Conservation (phyloP, 1,140 invertebrate genomes). For the Arctopsyche grandis region DNA sequence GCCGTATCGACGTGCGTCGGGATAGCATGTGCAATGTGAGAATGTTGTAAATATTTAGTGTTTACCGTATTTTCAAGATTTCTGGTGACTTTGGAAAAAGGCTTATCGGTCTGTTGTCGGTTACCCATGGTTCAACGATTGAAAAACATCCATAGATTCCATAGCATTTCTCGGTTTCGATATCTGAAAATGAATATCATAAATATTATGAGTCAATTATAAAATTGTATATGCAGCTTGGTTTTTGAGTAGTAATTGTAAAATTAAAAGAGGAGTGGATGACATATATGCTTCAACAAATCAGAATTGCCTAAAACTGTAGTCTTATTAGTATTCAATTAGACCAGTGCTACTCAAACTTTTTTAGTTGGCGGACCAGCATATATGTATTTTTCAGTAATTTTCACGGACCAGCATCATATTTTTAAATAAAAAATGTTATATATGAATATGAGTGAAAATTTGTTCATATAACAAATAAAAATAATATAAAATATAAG, state of each 20-base stretch:
- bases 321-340: too few relatives aligned
- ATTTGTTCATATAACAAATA: too few relatives aligned
- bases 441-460: too few relatives aligned
- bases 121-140: constrained; percentile 82
- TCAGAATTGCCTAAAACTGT: too few relatives aligned
- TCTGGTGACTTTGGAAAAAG: constrained; percentile 75
- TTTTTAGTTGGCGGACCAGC: too few relatives aligned
- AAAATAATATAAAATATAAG: too few relatives aligned
- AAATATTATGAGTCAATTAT: too few relatives aligned
- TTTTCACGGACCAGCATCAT: too few relatives aligned
- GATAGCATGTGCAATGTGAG: not conserved
- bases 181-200: constrained; percentile 15
- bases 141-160: constrained; percentile 86
- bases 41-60: not conserved
- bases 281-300: not conserved
- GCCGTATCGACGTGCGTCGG: not conserved
- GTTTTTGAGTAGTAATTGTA: not conserved
- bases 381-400: too few relatives aligned
- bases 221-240: not conserved
- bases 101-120: constrained; percentile 79
- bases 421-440: too few relatives aligned
- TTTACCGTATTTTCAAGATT: constrained; percentile 24
- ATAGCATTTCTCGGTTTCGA: constrained; percentile 71
- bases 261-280: not conserved
- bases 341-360: too few relatives aligned